A percentile compares a stretch with the other conserved stretches of the same genome.
Conservation (phyloP, 2,797 vertebrate genomes). For the Eulemur rubriventer region DNA sequence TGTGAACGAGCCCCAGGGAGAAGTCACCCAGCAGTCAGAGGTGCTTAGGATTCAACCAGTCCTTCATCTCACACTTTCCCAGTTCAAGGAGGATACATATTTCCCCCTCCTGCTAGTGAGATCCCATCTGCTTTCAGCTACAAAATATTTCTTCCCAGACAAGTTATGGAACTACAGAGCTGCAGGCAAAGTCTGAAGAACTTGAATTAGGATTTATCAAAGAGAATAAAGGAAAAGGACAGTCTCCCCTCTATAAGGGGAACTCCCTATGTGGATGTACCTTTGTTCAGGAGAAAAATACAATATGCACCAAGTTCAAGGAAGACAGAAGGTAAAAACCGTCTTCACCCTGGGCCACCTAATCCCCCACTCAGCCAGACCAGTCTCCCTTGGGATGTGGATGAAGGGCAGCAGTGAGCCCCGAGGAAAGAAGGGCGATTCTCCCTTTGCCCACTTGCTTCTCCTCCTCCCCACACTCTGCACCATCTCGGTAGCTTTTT, state of each 20-base stretch:
- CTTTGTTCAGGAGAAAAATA: not conserved
- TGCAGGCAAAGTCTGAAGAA: conserved; percentile 31
- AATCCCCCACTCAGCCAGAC: not conserved
- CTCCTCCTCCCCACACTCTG: not conserved
- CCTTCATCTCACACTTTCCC: not conserved
- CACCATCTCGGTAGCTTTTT: not conserved
- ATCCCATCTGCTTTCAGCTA: conserved; percentile 41
- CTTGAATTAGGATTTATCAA: not conserved
- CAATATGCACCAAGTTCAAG: not conserved
- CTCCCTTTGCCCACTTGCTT: not conserved
- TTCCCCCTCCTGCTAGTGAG: not conserved
- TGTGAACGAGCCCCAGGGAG: not conserved
- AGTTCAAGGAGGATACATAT: not conserved
- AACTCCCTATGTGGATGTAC: too few species aligned
- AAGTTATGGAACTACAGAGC: not conserved
- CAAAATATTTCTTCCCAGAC: conserved; percentile 46
- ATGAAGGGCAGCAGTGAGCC: not conserved
- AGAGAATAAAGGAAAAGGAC: conserved; percentile 8
- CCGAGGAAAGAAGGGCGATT: too few species aligned
- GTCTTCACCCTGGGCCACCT: not conserved
- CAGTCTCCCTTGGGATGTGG: not conserved
- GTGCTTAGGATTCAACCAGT: not conserved
- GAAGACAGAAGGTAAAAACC: not conserved
- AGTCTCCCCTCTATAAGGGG: not conserved
- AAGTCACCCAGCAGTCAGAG: not conserved